These are phyloP conservation scores for Penaeus chinensis DNA, from an alignment of 1,140 invertebrate species.

Conservation along the genomic window DNA sequence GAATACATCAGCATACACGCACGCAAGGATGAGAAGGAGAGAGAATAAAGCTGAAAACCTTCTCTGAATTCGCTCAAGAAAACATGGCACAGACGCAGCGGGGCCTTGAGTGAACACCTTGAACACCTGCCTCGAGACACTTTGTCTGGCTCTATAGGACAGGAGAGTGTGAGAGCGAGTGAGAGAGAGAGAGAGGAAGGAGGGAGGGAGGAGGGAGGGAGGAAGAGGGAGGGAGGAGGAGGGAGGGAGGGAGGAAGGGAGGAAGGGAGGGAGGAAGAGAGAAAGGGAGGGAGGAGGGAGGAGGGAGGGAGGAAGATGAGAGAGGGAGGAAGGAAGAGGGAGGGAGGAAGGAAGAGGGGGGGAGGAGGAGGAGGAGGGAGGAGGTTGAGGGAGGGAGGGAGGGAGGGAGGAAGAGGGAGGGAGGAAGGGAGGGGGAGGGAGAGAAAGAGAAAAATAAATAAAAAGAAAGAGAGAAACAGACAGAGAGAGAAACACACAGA, in stretches of 20 bases:
- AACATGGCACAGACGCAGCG: too few species aligned
- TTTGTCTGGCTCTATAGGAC: too few species aligned
- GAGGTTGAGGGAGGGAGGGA: neutral
- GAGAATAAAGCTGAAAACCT: neutral
- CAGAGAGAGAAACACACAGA: neutral
- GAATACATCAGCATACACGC: slow-evolving; percentile 4
- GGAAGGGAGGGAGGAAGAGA: neutral
- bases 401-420: neutral
- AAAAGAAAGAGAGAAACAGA: neutral
- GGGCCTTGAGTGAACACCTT: too few species aligned
- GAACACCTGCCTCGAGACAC: too few species aligned
- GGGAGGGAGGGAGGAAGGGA: neutral
- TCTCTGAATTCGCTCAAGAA: too few species aligned
- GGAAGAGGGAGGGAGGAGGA: neutral
- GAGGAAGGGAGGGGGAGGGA: neutral
- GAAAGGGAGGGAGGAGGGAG: neutral
- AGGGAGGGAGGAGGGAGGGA: neutral
- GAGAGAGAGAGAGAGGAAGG: neutral
- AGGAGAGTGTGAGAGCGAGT: too few species aligned
- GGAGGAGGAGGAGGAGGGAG: neutral
- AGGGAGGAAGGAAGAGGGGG: too few species aligned
- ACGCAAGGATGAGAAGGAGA: neutral
- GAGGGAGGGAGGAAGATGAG: neutral
- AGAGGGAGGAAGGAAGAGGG: neutral
- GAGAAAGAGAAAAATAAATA: neutral